A percentile compares a stretch with the other conserved stretches of the same genome.
Evolutionary conservation across 2,888 invertebrate species (phyloP).

Genomic region (Catocala fraxini): DNA sequence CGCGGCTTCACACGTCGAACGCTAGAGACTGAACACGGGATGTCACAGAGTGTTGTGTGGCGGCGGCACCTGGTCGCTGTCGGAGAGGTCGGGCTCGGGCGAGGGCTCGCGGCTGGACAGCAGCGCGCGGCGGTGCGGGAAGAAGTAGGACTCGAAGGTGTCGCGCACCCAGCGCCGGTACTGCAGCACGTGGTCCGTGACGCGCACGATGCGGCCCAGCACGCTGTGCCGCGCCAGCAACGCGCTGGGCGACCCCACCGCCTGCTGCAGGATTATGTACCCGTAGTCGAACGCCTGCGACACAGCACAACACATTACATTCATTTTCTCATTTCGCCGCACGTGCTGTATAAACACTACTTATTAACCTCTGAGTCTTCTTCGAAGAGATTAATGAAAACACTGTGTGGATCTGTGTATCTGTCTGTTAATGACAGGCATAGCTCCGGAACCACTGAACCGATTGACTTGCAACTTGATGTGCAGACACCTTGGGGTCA

Average conservation of each 20-base stretch:
- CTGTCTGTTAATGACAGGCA: too few species aligned
- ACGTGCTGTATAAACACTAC: too few species aligned
- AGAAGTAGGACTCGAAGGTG: slow-evolving; percentile 81
- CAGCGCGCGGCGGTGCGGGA: slow-evolving; percentile 63
- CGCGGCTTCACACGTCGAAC: too few species aligned
- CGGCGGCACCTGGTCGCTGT: slow-evolving; percentile 60
- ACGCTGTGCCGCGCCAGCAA: slow-evolving; percentile 85
- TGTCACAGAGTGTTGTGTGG: too few species aligned
- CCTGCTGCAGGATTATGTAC: slow-evolving; percentile 93
- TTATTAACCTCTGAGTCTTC: too few species aligned
- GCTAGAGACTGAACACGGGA: too few species aligned
- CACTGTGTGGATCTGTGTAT: too few species aligned
- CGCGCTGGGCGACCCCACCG: slow-evolving; percentile 86
- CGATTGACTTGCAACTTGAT: too few species aligned
- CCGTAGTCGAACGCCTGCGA: slow-evolving; percentile 98
- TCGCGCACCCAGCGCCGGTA: slow-evolving; percentile 85
- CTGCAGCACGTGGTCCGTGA: slow-evolving; percentile 96
- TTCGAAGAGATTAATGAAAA: too few species aligned
- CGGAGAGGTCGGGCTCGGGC: slow-evolving; percentile 39
- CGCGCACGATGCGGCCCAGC: slow-evolving; percentile 96
- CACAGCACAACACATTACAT: neutral
- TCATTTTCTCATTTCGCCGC: too few species aligned
- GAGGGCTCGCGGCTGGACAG: slow-evolving; percentile 27
- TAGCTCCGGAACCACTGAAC: too few species aligned
- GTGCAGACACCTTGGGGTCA: too few species aligned